Conservation (phyloP, 2,888 invertebrate species). For the Hylaea fasciaria region DNA sequence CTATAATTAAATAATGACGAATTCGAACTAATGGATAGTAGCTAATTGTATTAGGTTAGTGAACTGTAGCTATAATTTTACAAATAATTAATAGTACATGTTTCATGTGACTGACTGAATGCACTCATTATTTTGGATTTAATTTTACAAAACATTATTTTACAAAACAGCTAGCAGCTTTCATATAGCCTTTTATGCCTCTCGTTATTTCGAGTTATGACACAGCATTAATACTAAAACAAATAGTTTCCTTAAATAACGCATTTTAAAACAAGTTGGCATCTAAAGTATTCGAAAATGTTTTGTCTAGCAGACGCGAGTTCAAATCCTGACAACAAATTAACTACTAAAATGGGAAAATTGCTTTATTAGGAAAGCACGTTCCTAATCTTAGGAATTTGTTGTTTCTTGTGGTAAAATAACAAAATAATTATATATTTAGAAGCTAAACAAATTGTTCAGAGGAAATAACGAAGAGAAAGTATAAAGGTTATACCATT, state of each 20-base stretch:
- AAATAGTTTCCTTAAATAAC: too few species aligned
- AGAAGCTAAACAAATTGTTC: background rate
- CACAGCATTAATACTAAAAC: too few species aligned
- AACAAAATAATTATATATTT: constrained; percentile 3
- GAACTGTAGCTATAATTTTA: too few species aligned
- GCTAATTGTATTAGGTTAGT: background rate
- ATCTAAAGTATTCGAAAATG: constrained; percentile 9
- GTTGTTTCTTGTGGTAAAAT: constrained; percentile 21
- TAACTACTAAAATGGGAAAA: constrained; percentile 30
- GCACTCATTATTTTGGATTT: too few species aligned
- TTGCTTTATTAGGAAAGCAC: constrained; percentile 41
- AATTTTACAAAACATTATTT: too few species aligned
- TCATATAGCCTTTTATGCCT: too few species aligned
- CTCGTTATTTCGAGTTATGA: too few species aligned
- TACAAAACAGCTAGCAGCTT: too few species aligned
- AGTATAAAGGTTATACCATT: too few species aligned
- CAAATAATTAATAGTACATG: too few species aligned
- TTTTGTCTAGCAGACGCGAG: constrained; percentile 31
- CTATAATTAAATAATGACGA: background rate
- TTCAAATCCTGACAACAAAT: constrained; percentile 13
- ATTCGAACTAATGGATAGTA: too few species aligned
- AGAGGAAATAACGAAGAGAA: background rate
- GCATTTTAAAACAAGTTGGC: background rate
- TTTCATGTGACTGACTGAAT: too few species aligned
- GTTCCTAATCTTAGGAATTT: constrained; percentile 30